Evolutionary conservation across 2,113 vertebrate genomes (phyloP).

Genomic region (Peromyscus leucopus): DNA sequence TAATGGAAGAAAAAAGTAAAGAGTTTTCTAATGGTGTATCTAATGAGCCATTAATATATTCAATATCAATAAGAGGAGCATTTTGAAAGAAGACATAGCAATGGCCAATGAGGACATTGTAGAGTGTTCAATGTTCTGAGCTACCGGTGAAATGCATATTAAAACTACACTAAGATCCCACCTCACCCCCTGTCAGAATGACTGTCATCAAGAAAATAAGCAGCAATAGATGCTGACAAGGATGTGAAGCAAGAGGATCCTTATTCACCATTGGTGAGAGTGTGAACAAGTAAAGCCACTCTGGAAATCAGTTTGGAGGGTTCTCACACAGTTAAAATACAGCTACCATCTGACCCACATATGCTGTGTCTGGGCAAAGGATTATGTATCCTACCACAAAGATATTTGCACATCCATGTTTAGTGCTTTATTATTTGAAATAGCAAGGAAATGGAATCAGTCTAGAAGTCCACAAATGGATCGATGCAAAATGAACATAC

Average conservation of each 20-base stretch:
- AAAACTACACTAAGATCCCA: not conserved
- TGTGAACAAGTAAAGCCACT: not conserved
- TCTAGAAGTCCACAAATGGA: not conserved
- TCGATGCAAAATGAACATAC: not conserved
- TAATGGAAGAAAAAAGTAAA: conserved; percentile 22
- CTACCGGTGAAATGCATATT: not conserved
- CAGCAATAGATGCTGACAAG: not conserved
- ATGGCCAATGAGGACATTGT: not conserved
- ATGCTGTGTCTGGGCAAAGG: not conserved
- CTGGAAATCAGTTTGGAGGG: not conserved
- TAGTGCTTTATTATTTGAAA: not conserved
- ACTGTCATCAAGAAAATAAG: not conserved
- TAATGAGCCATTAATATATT: not conserved
- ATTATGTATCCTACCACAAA: not conserved
- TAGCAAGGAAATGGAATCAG: not conserved
- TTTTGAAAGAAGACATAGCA: not conserved
- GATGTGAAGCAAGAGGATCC: not conserved
- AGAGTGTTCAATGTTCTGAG: not conserved
- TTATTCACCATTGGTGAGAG: not conserved
- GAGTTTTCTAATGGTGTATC: not conserved
- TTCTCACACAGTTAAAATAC: not conserved
- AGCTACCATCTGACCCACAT: not conserved
- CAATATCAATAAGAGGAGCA: conserved; percentile 29
- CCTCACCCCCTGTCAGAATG: not conserved
- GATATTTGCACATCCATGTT: not conserved